These are phyloP conservation scores for Tyrophagus putrescentiae DNA, from an alignment of 1,140 invertebrate genomes.

Conservation along the genomic window DNA sequence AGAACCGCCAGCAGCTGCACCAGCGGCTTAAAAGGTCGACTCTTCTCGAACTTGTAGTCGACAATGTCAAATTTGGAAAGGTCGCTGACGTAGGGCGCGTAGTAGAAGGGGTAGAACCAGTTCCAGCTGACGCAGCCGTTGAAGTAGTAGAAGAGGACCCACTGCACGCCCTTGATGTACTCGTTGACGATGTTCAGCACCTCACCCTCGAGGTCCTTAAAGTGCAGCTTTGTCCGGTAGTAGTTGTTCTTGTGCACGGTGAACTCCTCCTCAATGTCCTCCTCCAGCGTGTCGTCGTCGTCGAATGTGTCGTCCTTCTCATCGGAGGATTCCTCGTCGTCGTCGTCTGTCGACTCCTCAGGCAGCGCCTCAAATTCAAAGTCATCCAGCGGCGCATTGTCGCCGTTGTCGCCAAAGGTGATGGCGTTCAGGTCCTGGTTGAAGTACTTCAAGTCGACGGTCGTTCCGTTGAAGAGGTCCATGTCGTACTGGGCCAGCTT, in stretches of 20 bases:
- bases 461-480: slow-evolving; percentile 65
- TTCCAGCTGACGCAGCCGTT: slow-evolving; percentile 90
- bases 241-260: slow-evolving; percentile 71
- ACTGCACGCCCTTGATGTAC: slow-evolving; percentile 84
- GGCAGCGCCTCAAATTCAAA: slow-evolving; percentile 23
- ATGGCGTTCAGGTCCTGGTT: slow-evolving; percentile 35
- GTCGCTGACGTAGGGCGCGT: slow-evolving; percentile 88
- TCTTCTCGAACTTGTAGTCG: slow-evolving; percentile 54
- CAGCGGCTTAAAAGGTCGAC: slow-evolving; percentile 79
- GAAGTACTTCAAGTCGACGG: slow-evolving; percentile 70
- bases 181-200: slow-evolving; percentile 58
- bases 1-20: slow-evolving; percentile 84
- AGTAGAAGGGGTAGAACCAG: slow-evolving; percentile 93
- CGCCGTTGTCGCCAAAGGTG: slow-evolving; percentile 1
- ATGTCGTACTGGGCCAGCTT: slow-evolving; percentile 60
- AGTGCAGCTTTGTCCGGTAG: slow-evolving; percentile 76
- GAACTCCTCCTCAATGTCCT: slow-evolving; percentile 47
- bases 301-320: slow-evolving; percentile 35
- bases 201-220: slow-evolving; percentile 51
- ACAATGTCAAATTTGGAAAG: slow-evolving; percentile 54
- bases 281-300: slow-evolving; percentile 40
- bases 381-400: slow-evolving; percentile 2
- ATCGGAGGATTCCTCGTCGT: slow-evolving; percentile 28
- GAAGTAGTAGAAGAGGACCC: slow-evolving; percentile 93
- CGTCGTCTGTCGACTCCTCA: slow-evolving; percentile 27